Percentiles rank a stretch among this genome's conserved stretches.
Evolutionary conservation across 2,113 vertebrate species (phyloP).

Genomic region (Helogale parvula): DNA sequence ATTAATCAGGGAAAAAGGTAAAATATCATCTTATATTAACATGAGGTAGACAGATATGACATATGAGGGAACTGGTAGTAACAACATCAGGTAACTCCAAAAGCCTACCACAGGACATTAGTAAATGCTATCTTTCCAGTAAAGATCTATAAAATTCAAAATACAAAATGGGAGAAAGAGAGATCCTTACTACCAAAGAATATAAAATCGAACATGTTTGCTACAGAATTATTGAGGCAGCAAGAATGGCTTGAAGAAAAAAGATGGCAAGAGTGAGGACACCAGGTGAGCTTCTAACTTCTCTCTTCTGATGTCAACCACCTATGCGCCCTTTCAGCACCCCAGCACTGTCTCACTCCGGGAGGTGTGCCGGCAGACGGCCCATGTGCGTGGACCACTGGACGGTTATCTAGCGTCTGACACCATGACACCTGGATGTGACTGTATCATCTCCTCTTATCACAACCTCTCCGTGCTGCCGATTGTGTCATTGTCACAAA

Average conservation of each 20-base stretch:
- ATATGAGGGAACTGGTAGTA: background rate
- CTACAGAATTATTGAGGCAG: background rate
- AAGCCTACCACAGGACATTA: background rate
- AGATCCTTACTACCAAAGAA: background rate
- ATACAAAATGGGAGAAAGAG: background rate
- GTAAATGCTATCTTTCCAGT: background rate
- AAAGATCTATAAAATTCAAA: background rate
- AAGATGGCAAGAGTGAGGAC: background rate
- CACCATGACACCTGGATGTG: background rate
- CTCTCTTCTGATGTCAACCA: background rate
- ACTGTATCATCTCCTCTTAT: background rate
- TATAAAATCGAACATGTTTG: background rate
- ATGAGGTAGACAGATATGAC: background rate
- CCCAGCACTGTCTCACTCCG: background rate
- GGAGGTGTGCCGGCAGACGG: background rate
- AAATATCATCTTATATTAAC: background rate
- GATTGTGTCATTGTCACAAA: background rate
- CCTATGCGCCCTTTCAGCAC: background rate
- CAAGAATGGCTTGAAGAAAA: background rate
- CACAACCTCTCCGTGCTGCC: background rate
- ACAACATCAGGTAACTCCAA: background rate
- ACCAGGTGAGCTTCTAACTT: background rate
- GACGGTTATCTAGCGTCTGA: background rate
- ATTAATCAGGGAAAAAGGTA: background rate
- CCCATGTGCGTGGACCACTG: background rate